Percentiles rank a stretch among this genome's conserved stretches.
Conservation (phyloP, 2,888 invertebrate genomes). For the Acrocyrtus sp. region DNA sequence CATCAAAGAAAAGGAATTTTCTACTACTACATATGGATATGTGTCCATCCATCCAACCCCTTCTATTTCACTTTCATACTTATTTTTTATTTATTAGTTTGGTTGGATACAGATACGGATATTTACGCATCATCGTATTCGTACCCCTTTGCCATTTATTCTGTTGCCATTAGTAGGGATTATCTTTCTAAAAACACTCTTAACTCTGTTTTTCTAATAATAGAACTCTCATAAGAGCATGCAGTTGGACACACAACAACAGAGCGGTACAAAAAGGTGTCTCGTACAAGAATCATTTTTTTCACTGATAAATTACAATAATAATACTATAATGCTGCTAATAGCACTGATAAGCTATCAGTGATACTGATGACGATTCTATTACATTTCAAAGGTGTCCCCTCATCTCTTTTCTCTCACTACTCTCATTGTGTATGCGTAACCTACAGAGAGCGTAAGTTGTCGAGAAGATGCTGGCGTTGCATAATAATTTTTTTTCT, state of each 20-base stretch:
- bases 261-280: too few relatives aligned
- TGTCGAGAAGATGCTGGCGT: slow-evolving; percentile 30
- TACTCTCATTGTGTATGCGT: slow-evolving; percentile 40
- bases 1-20: slow-evolving; percentile 32
- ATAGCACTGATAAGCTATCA: slow-evolving; percentile 24
- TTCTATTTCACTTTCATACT: too few relatives aligned
- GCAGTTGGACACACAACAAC: too few relatives aligned
- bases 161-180: too few relatives aligned
- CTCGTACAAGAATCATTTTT: slow-evolving; percentile 24
- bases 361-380: slow-evolving; percentile 37
- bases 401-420: too few relatives aligned
- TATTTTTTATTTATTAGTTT: slow-evolving; percentile 46
- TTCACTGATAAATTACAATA: slow-evolving; percentile 9
- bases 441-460: slow-evolving; percentile 39
- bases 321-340: slow-evolving; percentile 14
- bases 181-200: too few relatives aligned
- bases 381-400: slow-evolving; percentile 32
- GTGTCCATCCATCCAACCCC: slow-evolving; percentile 42
- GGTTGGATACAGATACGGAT: slow-evolving; percentile 27
- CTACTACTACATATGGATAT: slow-evolving; percentile 36
- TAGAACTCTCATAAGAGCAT: too few relatives aligned
- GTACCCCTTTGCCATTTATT: too few relatives aligned
- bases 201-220: too few relatives aligned
- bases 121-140: too few relatives aligned
- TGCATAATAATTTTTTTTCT: slow-evolving; percentile 38